Evolutionary conservation across 2,113 vertebrate genomes (phyloP).

Genomic region (Rhodinocichla rosea): DNA sequence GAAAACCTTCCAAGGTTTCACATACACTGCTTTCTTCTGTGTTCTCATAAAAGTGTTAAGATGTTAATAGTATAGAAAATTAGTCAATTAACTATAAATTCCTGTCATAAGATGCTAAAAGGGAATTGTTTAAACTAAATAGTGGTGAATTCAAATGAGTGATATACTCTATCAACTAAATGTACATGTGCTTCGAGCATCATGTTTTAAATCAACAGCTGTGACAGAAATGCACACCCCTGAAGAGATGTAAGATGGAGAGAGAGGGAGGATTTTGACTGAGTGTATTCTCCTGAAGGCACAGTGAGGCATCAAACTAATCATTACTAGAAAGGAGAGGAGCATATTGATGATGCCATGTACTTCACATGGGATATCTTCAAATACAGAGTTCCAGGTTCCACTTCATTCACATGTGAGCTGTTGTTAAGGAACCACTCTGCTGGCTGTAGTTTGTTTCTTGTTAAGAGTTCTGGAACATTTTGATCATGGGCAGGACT

Average conservation of each 20-base stretch:
- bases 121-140: not conserved
- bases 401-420: not conserved
- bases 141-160: not conserved
- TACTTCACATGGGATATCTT: not conserved
- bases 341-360: not conserved
- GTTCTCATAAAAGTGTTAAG: not conserved
- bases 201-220: not conserved
- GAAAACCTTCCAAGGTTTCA: not conserved
- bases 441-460: not conserved
- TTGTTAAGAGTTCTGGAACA: not conserved
- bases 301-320: not conserved
- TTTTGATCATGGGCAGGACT: not conserved
- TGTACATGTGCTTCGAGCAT: not conserved
- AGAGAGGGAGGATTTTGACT: not conserved
- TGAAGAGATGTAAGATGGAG: not conserved
- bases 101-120: not conserved
- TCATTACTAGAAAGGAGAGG: not conserved
- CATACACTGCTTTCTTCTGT: not conserved
- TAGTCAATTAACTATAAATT: not conserved
- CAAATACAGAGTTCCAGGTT: rapidly evolving
- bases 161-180: not conserved
- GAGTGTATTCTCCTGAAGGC: not conserved
- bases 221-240: not conserved
- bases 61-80: constrained; percentile 18
- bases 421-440: not conserved